Evolutionary conservation across 35 echinoderm and acorn worm genomes (phyloP), one percentile per base, ranked within the genome.

Genomic region (Lytechinus variegatus): DNA sequence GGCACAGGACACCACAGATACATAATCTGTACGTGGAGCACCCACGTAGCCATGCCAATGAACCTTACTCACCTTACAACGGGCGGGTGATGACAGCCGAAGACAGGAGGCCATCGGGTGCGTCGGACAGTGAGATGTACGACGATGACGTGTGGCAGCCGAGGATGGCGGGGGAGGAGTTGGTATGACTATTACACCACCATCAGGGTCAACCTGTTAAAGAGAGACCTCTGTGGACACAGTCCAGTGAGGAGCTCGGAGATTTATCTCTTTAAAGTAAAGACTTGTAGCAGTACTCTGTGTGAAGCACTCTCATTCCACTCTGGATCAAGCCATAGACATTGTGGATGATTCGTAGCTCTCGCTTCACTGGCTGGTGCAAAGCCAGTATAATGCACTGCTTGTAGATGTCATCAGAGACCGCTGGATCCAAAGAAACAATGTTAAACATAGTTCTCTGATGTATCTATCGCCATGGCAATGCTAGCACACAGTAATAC

Each of bases 121-220:
- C 92, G 0, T 93, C 92, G 55, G 92, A 93, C 92, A 55, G 53
- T 54, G 92, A 93, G 54, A 93, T 93, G 92, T 93, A 93, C 9
- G 92, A 93, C 24, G 92, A 93, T 27, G 92, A 93, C 28, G 92
- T 93, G 52, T 93, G 92, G 92, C 92, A 93, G 53, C 92, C 92
- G 1, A 54, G 92, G 13, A 55, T 93, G 92, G 92, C 28, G 4
- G 92, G 92, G 9, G 92, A 93, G 53, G 92, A 93, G 54, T 54
- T 93, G 28, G 92, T 93, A 27, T 93, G 54, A 93, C 88, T 52
- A 44, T 90, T 90, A 54, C 27, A 90, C 88, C 88, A 52, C 52
- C 52, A 14, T 27, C 88, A 90, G 52, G 52, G 66, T 79, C 66
- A 79, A 79, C 66, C 66, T 33, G 2, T 33, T 4, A 33, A 11